Conservation (phyloP, 1,140 invertebrate species). For the Pseudomyrmex dendroicus region DNA sequence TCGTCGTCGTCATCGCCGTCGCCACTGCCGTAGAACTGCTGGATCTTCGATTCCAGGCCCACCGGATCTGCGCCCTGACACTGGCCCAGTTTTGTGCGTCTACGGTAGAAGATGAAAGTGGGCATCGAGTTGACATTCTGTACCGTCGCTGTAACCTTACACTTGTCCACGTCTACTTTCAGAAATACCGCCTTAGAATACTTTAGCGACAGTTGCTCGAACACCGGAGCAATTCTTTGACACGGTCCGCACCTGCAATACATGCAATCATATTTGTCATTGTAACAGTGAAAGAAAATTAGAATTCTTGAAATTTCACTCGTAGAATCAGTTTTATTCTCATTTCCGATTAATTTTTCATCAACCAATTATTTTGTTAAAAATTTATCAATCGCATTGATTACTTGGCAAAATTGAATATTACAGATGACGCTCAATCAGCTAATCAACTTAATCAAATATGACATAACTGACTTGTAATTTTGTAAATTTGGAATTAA, state of each 20-base stretch:
- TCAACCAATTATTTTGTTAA: too few relatives aligned
- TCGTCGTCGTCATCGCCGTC: slow-evolving; percentile 87
- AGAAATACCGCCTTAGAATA: slow-evolving; percentile 96
- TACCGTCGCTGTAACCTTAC: slow-evolving; percentile 92
- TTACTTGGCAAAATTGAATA: too few relatives aligned
- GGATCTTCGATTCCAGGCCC: slow-evolving; percentile 94
- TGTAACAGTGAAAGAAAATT: not conserved
- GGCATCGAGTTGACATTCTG: slow-evolving; percentile 98
- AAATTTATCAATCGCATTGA: too few relatives aligned
- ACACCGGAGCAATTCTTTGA: slow-evolving; percentile 95
- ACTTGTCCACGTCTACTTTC: slow-evolving; percentile 97
- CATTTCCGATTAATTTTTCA: too few relatives aligned
- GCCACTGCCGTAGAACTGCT: slow-evolving; percentile 93
- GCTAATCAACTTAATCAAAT: too few relatives aligned
- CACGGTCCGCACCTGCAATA: slow-evolving; percentile 96
- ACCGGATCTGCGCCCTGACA: slow-evolving; percentile 94
- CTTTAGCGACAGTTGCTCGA: slow-evolving; percentile 93
- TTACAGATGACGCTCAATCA: too few relatives aligned
- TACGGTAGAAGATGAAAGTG: slow-evolving; percentile 98
- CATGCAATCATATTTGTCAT: slow-evolving; percentile 18
- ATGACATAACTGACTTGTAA: too few relatives aligned
- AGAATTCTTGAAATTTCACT: too few relatives aligned
- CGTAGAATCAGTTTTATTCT: too few relatives aligned
- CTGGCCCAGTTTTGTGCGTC: slow-evolving; percentile 90
- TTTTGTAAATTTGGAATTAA: too few relatives aligned